Conservation (phyloP, 2,888 invertebrate genomes). For the Caradrina kadenii region DNA sequence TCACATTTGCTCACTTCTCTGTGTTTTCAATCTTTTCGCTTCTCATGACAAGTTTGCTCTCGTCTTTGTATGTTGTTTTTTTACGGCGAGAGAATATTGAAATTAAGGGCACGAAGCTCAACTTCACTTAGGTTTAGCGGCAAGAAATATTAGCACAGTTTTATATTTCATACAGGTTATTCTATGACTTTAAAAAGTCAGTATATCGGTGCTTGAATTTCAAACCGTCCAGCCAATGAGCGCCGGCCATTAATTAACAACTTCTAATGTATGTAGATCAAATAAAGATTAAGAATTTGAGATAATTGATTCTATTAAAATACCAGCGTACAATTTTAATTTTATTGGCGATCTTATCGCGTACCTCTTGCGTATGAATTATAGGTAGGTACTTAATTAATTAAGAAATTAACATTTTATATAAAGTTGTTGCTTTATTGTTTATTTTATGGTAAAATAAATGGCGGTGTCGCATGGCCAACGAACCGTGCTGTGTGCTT, state of each 20-base stretch:
- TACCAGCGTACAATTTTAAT: constrained; percentile 5
- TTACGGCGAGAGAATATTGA: constrained; percentile 19
- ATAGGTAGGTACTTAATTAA: constrained; percentile 10
- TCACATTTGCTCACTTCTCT: constrained; percentile 48
- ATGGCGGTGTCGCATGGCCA: constrained; percentile 62
- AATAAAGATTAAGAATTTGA: constrained; percentile 31
- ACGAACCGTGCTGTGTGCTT: constrained; percentile 54
- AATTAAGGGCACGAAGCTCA: constrained; percentile 10
- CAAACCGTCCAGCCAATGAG: constrained; percentile 24
- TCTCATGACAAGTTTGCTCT: constrained; percentile 13
- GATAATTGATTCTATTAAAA: constrained; percentile 26
- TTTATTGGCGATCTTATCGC: constrained; percentile 30
- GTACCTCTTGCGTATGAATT: not conserved
- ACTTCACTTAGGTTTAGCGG: constrained; percentile 39
- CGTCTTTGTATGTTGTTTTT: constrained; percentile 20
- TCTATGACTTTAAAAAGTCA: too few species aligned
- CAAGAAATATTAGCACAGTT: constrained; percentile 31
- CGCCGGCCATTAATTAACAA: constrained; percentile 20
- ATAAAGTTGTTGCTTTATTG: not conserved
- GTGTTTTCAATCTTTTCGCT: constrained; percentile 38
- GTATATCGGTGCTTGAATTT: constrained; percentile 28
- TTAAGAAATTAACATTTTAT: constrained; percentile 20
- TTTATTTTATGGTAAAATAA: constrained; percentile 64
- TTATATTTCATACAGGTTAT: not conserved
- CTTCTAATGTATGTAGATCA: constrained; percentile 21